phyloP scores from a whole-genome alignment of 2,888 invertebrate species.

The Diadegma fenestrale region DNA sequence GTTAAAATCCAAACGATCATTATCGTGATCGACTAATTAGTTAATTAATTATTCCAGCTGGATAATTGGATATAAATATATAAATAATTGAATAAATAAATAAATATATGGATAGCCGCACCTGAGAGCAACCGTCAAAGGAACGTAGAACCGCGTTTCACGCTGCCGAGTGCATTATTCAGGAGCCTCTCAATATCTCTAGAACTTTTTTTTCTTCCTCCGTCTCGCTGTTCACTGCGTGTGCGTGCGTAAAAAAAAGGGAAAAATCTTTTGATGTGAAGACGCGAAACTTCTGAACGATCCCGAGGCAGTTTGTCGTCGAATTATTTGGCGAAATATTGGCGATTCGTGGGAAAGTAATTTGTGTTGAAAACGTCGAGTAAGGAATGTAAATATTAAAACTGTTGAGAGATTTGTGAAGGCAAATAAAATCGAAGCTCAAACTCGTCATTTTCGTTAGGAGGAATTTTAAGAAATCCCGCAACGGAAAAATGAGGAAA shows the following conservation, averaged over 20 bases:
- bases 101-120: slow-evolving; percentile 55
- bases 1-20: not conserved
- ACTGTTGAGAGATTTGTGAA: not conserved
- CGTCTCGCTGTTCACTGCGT: not conserved
- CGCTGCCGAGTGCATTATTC: slow-evolving; percentile 43
- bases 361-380: not conserved
- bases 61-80: not conserved
- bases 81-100: slow-evolving; percentile 57
- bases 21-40: slow-evolving; percentile 24
- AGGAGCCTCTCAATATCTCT: slow-evolving; percentile 27
- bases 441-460: not conserved
- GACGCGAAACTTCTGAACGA: slow-evolving; percentile 19
- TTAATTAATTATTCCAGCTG: not conserved
- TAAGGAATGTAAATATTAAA: not conserved
- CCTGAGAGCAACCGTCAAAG: slow-evolving; percentile 38
- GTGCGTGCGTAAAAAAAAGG: not conserved
- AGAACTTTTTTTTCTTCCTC: not conserved
- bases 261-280: slow-evolving; percentile 5
- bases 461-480: not conserved
- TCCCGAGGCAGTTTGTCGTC: not conserved
- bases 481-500: not conserved
- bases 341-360: not conserved
- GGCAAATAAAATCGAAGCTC: not conserved
- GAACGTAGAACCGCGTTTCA: slow-evolving; percentile 63
- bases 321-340: not conserved